Evolutionary conservation across 92 coral and sea anemone species (phyloP), one percentile per base, ranked within the genome.

Genomic region (Scolanthus callimorphus): DNA sequence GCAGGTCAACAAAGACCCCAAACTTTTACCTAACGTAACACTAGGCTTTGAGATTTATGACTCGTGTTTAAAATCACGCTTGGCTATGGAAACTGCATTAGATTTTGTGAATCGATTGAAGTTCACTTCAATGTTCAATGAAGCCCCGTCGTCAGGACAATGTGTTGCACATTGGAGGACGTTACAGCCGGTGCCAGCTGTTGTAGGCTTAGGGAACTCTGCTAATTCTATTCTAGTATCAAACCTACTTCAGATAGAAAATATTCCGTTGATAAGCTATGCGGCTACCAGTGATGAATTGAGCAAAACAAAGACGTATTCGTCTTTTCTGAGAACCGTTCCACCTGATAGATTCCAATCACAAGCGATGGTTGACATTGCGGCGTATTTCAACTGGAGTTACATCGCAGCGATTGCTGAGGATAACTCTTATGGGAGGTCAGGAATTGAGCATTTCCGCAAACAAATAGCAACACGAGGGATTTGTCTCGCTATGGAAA

Each of bases 341-440:
- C 96, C 97, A 4, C 90, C 95, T 12, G 97, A 91, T 27, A 73
- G 84, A 12, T 82, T 83, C 43, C 96, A 87, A 60, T 82, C 90
- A 2, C 74, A 76, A 41, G 97, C 87, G 17, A 91, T 91, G 79
- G 71, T 79, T 1, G 95, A 91, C 38, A 49, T 91, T 0, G 84
- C 90, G 0, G 19, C 27, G 4, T 52, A 78, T 54, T 91, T 87
- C 39, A 79, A 91, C 61, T 91, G 97, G 97, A 82, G 89, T 0
- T 86, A 86, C 39, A 85, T 90, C 1, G 85, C 88, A 9, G 83
- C 89, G 0, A 62, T 91, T 3, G 86, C 84, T 11, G 73, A 57
- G 3, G 95, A 87, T 23, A 88, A 86, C 12, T 71, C 95, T 0
- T 90, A 90, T 62, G 97, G 97, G 0, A 20, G 77, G 49, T 71